Evolutionary conservation across 2,797 vertebrate species (phyloP).

Genomic region (Yasuhikotakia modesta): DNA sequence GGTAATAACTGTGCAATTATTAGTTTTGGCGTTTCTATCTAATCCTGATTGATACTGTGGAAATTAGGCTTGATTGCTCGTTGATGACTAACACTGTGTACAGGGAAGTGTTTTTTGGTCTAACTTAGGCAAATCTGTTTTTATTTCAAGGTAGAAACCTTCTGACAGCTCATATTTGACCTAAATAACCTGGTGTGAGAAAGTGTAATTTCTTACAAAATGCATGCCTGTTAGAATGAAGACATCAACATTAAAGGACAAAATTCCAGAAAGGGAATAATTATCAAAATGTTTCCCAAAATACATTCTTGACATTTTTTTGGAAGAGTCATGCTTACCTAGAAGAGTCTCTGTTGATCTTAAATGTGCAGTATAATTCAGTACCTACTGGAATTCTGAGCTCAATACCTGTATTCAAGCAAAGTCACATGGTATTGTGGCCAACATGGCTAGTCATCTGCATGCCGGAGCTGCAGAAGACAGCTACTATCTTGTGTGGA

Average conservation of each 20-base stretch:
- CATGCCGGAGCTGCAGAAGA: slow-evolving; percentile 39
- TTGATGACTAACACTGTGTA: slow-evolving; percentile 25
- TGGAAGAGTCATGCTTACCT: slow-evolving; percentile 68
- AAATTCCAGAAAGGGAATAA: slow-evolving; percentile 36
- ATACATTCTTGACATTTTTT: slow-evolving; percentile 41
- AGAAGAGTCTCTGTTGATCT: slow-evolving; percentile 75
- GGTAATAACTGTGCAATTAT: slow-evolving; percentile 2
- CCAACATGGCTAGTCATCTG: slow-evolving; percentile 74
- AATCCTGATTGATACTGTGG: slow-evolving; percentile 7
- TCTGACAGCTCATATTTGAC: slow-evolving; percentile 7
- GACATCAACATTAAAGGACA: slow-evolving; percentile 29
- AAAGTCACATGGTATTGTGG: slow-evolving; percentile 52
- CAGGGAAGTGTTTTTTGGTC: neutral
- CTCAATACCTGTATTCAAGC: slow-evolving; percentile 80
- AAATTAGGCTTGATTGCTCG: slow-evolving; percentile 16
- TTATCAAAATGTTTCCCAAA: slow-evolving; percentile 39
- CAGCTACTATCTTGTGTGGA: slow-evolving; percentile 1
- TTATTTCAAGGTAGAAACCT: neutral
- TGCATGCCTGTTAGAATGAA: slow-evolving; percentile 36
- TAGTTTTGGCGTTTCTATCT: slow-evolving; percentile 13
- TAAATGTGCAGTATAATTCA: slow-evolving; percentile 69
- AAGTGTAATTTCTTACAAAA: neutral
- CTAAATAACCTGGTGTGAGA: slow-evolving; percentile 21
- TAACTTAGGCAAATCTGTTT: neutral
- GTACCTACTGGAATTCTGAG: slow-evolving; percentile 71